Evolutionary conservation across 2,888 invertebrate genomes (phyloP).

Genomic region (Drepanosiphum platanoidis): DNA sequence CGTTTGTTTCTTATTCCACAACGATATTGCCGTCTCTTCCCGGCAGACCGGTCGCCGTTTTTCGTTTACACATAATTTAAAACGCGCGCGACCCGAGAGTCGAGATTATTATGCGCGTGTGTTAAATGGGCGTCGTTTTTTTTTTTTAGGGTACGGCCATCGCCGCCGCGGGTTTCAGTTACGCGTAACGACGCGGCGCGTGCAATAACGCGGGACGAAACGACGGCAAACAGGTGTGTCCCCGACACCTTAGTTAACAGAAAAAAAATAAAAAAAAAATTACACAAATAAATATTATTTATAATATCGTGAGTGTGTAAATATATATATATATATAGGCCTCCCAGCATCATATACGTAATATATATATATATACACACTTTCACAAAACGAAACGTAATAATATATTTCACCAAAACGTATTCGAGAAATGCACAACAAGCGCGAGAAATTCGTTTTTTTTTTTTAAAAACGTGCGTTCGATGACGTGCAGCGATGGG

Average conservation of each 20-base stretch:
- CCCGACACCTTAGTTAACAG: slow-evolving; percentile 54
- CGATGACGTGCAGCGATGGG: background rate
- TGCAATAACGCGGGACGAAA: slow-evolving; percentile 36
- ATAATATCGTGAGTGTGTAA: background rate
- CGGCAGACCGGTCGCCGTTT: background rate
- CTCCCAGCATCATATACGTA: background rate
- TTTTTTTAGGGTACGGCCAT: slow-evolving; percentile 26
- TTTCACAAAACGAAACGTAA: slow-evolving; percentile 29
- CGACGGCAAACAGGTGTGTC: slow-evolving; percentile 49
- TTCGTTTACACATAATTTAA: background rate
- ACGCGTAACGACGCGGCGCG: slow-evolving; percentile 23
- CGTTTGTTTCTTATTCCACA: slow-evolving; percentile 4
- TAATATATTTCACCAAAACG: slow-evolving; percentile 26
- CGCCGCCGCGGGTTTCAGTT: slow-evolving; percentile 1
- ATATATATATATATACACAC: slow-evolving; percentile 1
- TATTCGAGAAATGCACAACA: slow-evolving; percentile 11
- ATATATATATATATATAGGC: background rate
- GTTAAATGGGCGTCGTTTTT: slow-evolving; percentile 28
- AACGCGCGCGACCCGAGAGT: background rate
- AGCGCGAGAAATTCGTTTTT: background rate
- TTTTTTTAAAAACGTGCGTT: background rate
- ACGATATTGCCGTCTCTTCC: too few relatives aligned
- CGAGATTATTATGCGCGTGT: background rate
- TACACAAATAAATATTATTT: slow-evolving; percentile 32
- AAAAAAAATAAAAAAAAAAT: background rate